Conservation (phyloP, 1,140 invertebrate species). For the Cecropterus lyciades region DNA sequence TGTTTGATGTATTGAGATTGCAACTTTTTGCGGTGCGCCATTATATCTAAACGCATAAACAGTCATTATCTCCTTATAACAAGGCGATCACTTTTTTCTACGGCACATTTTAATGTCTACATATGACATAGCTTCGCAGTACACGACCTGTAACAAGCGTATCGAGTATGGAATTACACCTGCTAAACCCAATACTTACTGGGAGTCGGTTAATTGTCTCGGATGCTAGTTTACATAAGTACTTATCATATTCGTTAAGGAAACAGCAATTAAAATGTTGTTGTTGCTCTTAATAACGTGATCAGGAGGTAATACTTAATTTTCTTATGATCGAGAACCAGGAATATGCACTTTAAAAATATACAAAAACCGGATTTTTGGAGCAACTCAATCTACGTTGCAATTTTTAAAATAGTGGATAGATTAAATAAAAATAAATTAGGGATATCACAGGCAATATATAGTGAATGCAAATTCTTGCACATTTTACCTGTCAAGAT, state of each 20-base stretch:
- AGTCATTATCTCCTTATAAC: slow-evolving; percentile 57
- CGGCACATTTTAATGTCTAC: slow-evolving; percentile 54
- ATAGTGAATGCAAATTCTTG: too few relatives aligned
- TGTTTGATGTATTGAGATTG: slow-evolving; percentile 51
- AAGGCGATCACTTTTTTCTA: slow-evolving; percentile 55
- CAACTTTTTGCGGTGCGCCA: slow-evolving; percentile 38
- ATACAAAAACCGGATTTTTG: slow-evolving; percentile 9
- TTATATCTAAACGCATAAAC: slow-evolving; percentile 39
- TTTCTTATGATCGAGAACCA: background rate
- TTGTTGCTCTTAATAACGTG: slow-evolving; percentile 27
- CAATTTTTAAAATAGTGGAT: slow-evolving; percentile 7
- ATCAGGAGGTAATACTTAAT: slow-evolving; percentile 19
- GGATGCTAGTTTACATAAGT: slow-evolving; percentile 49
- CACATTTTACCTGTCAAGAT: too few relatives aligned
- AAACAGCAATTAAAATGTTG: slow-evolving; percentile 33
- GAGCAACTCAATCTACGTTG: slow-evolving; percentile 8
- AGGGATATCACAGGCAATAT: background rate
- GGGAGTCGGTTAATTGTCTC: slow-evolving; percentile 59
- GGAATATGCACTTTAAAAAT: background rate
- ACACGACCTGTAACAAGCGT: slow-evolving; percentile 50
- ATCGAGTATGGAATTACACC: slow-evolving; percentile 64
- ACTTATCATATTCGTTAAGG: slow-evolving; percentile 24
- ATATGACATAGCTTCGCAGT: slow-evolving; percentile 54
- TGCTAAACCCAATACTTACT: slow-evolving; percentile 67
- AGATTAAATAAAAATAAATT: slow-evolving; percentile 1